phyloP scores from a whole-genome alignment of 2,113 vertebrate genomes.

The Misgurnus mizolepis region DNA sequence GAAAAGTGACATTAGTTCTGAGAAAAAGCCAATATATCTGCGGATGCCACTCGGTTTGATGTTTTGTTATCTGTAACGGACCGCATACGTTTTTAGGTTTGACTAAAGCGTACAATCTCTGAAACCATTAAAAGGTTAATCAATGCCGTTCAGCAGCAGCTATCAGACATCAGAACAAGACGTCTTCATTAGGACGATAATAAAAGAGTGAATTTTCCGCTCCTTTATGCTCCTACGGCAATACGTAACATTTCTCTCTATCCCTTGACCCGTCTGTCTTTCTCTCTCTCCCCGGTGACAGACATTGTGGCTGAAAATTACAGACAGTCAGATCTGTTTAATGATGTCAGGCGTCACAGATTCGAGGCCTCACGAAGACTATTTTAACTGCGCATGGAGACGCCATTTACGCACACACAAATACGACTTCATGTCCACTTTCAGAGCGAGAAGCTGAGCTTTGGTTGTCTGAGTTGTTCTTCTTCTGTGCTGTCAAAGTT shows the following conservation, averaged over 20 bases:
- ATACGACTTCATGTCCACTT: conserved; percentile 42
- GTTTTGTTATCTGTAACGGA: neutral
- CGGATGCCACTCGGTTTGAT: neutral
- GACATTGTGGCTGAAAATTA: conserved; percentile 58
- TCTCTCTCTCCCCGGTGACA: conserved; percentile 50
- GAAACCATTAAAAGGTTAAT: neutral
- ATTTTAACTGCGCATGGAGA: conserved; percentile 52
- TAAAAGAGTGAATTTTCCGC: conserved; percentile 53
- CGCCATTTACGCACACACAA: conserved; percentile 36
- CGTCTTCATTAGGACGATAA: conserved; percentile 45
- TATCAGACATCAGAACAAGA: conserved; percentile 44
- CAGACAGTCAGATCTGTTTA: conserved; percentile 60
- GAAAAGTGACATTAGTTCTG: neutral
- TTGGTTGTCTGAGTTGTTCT: conserved; percentile 40
- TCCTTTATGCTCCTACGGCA: conserved; percentile 28
- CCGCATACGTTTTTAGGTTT: neutral
- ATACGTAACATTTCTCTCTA: conserved; percentile 27
- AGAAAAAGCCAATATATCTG: neutral
- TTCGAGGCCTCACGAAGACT: conserved; percentile 50
- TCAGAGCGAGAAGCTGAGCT: conserved; percentile 25
- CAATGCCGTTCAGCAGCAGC: neutral
- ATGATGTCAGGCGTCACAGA: conserved; percentile 61
- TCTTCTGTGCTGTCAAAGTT: conserved; percentile 46
- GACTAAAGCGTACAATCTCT: neutral
- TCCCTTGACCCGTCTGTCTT: conserved; percentile 33